Evolutionary conservation across 2,113 vertebrate genomes (phyloP).

Genomic region (Bubo bubo): DNA sequence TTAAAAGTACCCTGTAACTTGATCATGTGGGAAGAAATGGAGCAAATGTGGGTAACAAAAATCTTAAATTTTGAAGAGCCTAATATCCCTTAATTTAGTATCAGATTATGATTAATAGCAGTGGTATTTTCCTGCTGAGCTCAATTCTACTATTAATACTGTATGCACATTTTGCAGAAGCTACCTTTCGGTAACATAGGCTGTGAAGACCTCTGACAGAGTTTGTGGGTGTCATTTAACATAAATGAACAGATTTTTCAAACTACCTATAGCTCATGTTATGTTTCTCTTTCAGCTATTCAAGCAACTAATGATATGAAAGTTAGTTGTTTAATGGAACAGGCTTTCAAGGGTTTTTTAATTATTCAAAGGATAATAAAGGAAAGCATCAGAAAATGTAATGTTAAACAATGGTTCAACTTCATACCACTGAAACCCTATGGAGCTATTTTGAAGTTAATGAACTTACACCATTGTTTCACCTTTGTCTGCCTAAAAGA

Average conservation of each 20-base stretch:
- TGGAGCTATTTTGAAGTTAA: background rate
- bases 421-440: background rate
- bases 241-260: background rate
- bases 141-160: background rate
- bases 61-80: background rate
- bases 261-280: background rate
- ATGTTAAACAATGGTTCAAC: background rate
- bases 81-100: conserved; percentile 2
- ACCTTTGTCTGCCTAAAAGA: background rate
- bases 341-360: background rate
- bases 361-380: conserved; percentile 42
- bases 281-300: conserved; percentile 2
- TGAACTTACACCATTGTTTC: background rate
- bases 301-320: background rate
- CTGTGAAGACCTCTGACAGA: background rate
- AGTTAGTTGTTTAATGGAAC: conserved; percentile 5
- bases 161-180: background rate
- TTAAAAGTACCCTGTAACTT: background rate
- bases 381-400: background rate
- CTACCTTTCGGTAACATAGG: background rate
- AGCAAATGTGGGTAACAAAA: background rate
- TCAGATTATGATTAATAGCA: background rate
- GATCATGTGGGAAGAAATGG: background rate
- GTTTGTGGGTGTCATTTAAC: background rate
- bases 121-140: conserved; percentile 15